Percentiles rank a stretch among this genome's conserved stretches.
phyloP scores from a whole-genome alignment of 2,113 vertebrate species.

The Erpornis zantholeuca region DNA sequence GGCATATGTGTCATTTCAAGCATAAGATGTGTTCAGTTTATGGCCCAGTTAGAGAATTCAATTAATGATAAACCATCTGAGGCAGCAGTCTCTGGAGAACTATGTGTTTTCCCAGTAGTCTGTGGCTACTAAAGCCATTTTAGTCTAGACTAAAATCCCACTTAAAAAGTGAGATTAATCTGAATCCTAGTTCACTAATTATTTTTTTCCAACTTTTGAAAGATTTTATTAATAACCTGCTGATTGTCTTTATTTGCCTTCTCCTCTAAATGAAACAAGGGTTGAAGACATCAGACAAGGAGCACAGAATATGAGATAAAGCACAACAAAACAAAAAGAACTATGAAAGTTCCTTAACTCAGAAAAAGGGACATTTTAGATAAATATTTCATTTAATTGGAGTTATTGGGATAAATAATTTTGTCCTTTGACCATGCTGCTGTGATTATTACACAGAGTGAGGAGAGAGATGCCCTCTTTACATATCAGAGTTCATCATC shows the following conservation, averaged over 20 bases:
- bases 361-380: neutral
- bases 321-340: neutral
- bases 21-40: neutral
- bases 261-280: neutral
- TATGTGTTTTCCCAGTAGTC: neutral
- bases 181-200: neutral
- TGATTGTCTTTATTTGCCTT: neutral
- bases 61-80: neutral
- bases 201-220: neutral
- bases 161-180: neutral
- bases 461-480: neutral
- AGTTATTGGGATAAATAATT: neutral
- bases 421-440: neutral
- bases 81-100: neutral
- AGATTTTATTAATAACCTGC: neutral
- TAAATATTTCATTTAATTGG: neutral
- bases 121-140: neutral
- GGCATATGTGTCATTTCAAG: neutral
- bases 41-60: neutral
- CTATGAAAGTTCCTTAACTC: neutral
- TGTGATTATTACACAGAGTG: neutral
- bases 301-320: neutral
- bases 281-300: neutral
- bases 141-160: neutral
- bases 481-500: neutral